phyloP scores from a whole-genome alignment of 92 coral and sea anemone genomes.

The Plumapathes pennacea region DNA sequence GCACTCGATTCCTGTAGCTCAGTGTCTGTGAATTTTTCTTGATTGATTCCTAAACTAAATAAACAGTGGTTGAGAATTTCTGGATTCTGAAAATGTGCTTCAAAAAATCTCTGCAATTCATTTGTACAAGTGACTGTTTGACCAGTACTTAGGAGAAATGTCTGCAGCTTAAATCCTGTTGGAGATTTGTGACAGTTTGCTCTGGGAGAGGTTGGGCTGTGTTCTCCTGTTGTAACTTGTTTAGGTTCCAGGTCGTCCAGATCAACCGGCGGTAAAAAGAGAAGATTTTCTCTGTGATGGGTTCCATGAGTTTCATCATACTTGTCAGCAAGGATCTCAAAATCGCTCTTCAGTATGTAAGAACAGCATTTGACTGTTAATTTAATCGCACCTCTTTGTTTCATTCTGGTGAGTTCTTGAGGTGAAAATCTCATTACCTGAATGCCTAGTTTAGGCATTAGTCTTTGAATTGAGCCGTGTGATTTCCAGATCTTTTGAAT shows the following conservation, averaged over 20 bases:
- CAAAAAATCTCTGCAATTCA: conserved; percentile 52
- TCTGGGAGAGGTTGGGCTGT: no score
- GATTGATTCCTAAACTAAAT: conserved; percentile 5
- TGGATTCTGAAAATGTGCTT: conserved; percentile 40
- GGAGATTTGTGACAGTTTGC: no score
- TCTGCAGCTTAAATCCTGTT: no score
- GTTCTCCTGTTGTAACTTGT: no score
- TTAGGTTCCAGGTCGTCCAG: background rate
- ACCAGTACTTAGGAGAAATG: no score
- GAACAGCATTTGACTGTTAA: conserved; percentile 66
- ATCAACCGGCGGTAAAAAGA: conserved; percentile 27
- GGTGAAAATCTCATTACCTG: conserved; percentile 46
- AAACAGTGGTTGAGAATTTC: conserved; percentile 29
- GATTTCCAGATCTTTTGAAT: conserved; percentile 60
- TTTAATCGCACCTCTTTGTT: conserved; percentile 49
- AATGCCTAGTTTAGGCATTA: conserved; percentile 58
- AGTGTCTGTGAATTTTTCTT: background rate
- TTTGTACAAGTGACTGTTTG: no score
- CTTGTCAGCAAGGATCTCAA: conserved; percentile 23
- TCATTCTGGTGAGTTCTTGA: conserved; percentile 41
- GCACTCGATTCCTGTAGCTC: background rate
- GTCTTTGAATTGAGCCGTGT: conserved; percentile 38
- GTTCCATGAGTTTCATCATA: conserved; percentile 30
- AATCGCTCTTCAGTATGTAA: conserved; percentile 40
- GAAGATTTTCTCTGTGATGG: conserved; percentile 27